phyloP scores from a whole-genome alignment of 2,888 invertebrate species.

The Drosophila crucigera region DNA sequence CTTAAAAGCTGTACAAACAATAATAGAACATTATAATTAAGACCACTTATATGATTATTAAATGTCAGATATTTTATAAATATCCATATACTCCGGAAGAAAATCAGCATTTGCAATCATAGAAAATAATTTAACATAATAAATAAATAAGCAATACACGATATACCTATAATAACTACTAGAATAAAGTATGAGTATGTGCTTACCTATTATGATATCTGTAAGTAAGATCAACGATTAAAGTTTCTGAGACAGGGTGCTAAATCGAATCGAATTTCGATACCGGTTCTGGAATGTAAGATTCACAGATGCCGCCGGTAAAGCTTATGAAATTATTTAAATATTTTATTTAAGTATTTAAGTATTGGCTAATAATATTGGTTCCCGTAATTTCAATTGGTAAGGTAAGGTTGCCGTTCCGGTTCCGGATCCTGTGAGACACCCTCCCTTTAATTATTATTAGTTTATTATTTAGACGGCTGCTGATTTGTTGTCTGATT shows the following conservation, averaged over 20 bases:
- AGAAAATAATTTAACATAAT: neutral
- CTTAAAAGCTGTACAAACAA: slow-evolving; percentile 52
- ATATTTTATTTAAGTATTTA: neutral
- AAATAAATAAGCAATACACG: neutral
- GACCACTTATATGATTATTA: neutral
- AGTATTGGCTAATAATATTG: too few relatives aligned
- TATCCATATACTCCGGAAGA: neutral
- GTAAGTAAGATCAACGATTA: neutral
- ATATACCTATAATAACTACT: neutral
- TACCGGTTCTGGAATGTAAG: neutral
- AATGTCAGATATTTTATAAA: neutral
- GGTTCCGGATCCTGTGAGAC: neutral
- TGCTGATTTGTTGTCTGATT: slow-evolving; percentile 30
- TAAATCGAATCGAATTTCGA: neutral
- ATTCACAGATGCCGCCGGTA: neutral
- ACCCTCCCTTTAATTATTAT: neutral
- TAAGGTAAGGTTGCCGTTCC: neutral
- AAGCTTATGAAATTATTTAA: neutral
- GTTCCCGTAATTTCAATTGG: neutral
- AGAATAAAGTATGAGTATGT: neutral
- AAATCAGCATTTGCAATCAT: neutral
- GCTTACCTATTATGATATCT: neutral
- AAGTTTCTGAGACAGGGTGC: neutral
- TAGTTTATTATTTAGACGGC: neutral
- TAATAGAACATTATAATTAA: neutral